A percentile compares a stretch with the other conserved stretches of the same genome.
phyloP scores from a whole-genome alignment of 2,797 vertebrate species.

The Paguma larvata region DNA sequence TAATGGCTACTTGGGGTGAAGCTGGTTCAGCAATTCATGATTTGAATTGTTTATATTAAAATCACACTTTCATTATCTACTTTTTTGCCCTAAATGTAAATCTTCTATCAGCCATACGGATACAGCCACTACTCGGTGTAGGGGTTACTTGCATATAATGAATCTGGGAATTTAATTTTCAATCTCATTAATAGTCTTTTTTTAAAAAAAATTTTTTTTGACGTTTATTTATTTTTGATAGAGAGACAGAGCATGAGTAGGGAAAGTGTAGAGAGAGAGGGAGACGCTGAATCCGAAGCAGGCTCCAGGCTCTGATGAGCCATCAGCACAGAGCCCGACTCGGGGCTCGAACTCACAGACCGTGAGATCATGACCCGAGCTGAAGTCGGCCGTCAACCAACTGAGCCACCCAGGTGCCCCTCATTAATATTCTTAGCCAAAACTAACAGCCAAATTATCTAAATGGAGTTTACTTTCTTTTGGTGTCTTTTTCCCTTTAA shows the following conservation, averaged over 20 bases:
- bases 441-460: neutral
- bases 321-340: too few relatives aligned
- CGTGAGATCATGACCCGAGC: too few relatives aligned
- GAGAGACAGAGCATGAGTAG: too few relatives aligned
- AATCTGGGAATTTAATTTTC: constrained; percentile 46
- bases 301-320: too few relatives aligned
- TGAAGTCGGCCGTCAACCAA: too few relatives aligned
- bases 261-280: too few relatives aligned
- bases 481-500: neutral
- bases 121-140: neutral
- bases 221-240: too few relatives aligned
- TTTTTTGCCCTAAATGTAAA: neutral
- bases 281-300: too few relatives aligned
- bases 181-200: constrained; percentile 29
- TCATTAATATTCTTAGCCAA: constrained; percentile 27
- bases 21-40: neutral
- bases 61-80: neutral
- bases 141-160: neutral
- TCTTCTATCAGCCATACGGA: constrained; percentile 33
- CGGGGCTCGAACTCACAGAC: too few relatives aligned
- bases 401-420: too few relatives aligned
- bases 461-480: constrained; percentile 11
- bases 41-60: constrained; percentile 58
- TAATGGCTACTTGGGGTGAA: neutral
- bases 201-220: too few relatives aligned